Evolutionary conservation across 1,140 invertebrate species (phyloP).

Genomic region (Coptotermes formosanus): DNA sequence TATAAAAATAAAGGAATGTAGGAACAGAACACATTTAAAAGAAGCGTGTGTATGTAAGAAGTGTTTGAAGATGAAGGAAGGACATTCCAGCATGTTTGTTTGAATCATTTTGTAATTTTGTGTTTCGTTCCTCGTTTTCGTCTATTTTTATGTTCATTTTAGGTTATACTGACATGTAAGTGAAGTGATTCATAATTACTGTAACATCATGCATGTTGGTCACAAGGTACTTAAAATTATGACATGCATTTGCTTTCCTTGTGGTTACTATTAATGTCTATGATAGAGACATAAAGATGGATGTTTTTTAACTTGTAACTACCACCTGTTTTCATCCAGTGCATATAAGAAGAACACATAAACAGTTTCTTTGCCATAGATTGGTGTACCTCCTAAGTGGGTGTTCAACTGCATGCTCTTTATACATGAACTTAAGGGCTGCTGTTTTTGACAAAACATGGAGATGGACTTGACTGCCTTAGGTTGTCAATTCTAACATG

Average conservation of each 20-base stretch:
- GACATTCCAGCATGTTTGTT: background rate
- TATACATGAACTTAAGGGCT: too few relatives aligned
- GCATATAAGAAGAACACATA: background rate
- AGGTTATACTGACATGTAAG: background rate
- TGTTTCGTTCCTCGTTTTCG: background rate
- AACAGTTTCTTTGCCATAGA: background rate
- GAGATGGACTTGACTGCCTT: too few relatives aligned
- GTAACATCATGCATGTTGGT: background rate
- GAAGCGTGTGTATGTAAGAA: background rate
- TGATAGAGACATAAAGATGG: background rate
- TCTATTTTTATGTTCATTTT: background rate
- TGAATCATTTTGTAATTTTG: background rate
- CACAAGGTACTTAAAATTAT: background rate
- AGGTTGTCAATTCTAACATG: too few relatives aligned
- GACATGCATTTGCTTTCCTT: background rate
- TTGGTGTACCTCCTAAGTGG: background rate
- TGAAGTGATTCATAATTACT: background rate
- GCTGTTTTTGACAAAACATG: too few relatives aligned
- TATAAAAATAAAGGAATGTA: background rate
- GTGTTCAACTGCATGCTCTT: background rate
- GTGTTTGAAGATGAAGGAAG: background rate
- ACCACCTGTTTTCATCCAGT: background rate
- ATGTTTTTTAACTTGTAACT: background rate
- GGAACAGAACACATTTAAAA: background rate
- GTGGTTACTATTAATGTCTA: background rate